Evolutionary conservation across 1,140 invertebrate species (phyloP).

Genomic region (Brevipalpus yothersi): DNA sequence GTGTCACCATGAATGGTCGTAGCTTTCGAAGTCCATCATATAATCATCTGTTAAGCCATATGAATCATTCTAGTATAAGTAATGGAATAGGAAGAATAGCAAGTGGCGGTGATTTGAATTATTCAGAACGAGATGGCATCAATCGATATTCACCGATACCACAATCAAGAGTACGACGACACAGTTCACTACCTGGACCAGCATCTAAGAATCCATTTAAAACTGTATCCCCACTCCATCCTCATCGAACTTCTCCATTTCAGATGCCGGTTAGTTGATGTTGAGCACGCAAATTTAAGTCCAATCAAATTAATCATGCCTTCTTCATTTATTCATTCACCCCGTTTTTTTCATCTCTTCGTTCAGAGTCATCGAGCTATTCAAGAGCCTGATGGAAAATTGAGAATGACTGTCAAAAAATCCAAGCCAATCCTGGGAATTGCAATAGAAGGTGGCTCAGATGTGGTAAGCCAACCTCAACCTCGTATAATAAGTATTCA

Average conservation of each 20-base stretch:
- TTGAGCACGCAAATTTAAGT: not conserved
- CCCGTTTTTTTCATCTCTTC: not conserved
- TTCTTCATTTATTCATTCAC: not conserved
- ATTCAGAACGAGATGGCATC: too few relatives aligned
- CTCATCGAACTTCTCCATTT: conserved; percentile 11
- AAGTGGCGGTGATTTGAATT: too few relatives aligned
- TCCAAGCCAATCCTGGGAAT: conserved; percentile 79
- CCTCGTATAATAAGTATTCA: conserved; percentile 89
- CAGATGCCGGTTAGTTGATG: conserved; percentile 9
- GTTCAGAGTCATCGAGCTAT: conserved; percentile 27
- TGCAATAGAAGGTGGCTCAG: conserved; percentile 83
- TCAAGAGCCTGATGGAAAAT: conserved; percentile 50
- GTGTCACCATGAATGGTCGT: too few relatives aligned
- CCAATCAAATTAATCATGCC: not conserved
- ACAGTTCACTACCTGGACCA: conserved; percentile 12
- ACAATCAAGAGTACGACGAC: conserved; percentile 9
- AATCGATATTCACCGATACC: not conserved
- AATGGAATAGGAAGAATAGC: too few relatives aligned
- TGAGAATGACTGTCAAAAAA: conserved; percentile 46
- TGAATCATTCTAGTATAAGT: too few relatives aligned
- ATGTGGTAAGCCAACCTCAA: conserved; percentile 61
- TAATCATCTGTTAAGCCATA: too few relatives aligned
- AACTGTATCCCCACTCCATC: not conserved
- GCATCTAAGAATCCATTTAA: conserved; percentile 2
- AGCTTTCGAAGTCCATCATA: too few relatives aligned